Evolutionary conservation across 2,113 vertebrate genomes (phyloP), one percentile per base, ranked within the genome.

Genomic region (Gobius niger): DNA sequence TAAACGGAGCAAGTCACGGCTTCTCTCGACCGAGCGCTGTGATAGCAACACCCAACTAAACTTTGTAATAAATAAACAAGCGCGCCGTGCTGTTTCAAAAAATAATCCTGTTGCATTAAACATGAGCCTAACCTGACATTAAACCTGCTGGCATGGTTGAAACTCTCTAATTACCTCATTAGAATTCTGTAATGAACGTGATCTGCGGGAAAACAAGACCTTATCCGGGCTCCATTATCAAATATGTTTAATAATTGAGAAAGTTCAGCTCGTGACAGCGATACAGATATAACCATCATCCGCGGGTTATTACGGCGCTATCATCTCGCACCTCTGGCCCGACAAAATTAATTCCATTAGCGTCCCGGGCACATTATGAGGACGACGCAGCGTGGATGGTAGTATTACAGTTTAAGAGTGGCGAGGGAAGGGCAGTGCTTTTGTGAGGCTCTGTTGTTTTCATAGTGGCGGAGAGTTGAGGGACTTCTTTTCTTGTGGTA

Each of bases 231-330:
- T 57, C 24, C 19, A 57, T 57, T 57, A 57, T 57, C 54, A 57
- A 57, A 57, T 57, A 57, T 40, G 19, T 57, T 57, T 40, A 57
- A 57, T 57, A 57, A 57, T 57, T 57, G 54, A 57, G 24, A 57
- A 57, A 57, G 54, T 57, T 57, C 54, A 40, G 54, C 24, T 40
- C 54, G 54, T 57, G 54, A 57, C 54, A 41, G 24, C 24, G 40
- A 34, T 57, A 57, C 54, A 57, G 54, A 57, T 19, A 24, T 7
- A 40, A 40, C 24, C 24, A 7, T 57, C 54, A 14, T 40, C 54
- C 40, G 7, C 54, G 13, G 54, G 40, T 57, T 57, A 40, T 2
- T 7, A 12, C 24, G 7, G 12, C 24, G 16, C 18, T 24, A 8
- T 40, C 54, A 24, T 34, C 10, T 11, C 18, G 8, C 19, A 4